These are phyloP conservation scores for Oenanthe oenanthe DNA, from an alignment of 2,113 vertebrate species.

Conservation along the genomic window DNA sequence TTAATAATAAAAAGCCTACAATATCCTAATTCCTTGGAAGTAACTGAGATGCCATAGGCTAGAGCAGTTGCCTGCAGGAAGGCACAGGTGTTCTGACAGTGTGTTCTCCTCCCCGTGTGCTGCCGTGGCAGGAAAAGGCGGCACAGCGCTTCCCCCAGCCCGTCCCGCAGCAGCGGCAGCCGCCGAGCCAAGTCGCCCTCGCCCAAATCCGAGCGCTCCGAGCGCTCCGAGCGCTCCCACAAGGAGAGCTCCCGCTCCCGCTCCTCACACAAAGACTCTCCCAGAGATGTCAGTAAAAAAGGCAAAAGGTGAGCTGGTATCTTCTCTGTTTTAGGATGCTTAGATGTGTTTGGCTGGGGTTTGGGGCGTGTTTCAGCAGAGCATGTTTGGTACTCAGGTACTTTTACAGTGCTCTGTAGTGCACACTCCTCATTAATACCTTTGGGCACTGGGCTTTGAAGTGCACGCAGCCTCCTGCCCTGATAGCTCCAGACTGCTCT, in stretches of 20 bases:
- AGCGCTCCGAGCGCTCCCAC: conserved; percentile 90
- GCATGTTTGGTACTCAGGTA: rapidly evolving
- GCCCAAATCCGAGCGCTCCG: conserved; percentile 90
- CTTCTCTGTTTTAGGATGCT: background rate
- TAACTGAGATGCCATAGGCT: rapidly evolving
- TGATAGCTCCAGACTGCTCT: background rate
- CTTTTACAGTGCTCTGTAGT: background rate
- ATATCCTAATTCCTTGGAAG: background rate
- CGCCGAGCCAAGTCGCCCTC: conserved; percentile 91
- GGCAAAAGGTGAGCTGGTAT: conserved; percentile 85
- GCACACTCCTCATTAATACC: background rate
- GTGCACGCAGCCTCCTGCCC: background rate
- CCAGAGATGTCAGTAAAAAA: conserved; percentile 91
- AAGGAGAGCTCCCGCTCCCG: conserved; percentile 90
- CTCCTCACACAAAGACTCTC: conserved; percentile 93
- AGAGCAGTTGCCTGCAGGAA: background rate
- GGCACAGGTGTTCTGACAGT: rapidly evolving
- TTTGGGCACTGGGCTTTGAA: background rate
- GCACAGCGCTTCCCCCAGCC: conserved; percentile 92
- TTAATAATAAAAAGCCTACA: background rate
- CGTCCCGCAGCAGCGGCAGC: conserved; percentile 85
- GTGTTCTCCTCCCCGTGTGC: rapidly evolving
- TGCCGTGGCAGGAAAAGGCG: conserved; percentile 80
- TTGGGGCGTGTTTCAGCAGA: background rate
- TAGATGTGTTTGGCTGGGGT: background rate